Evolutionary conservation across 2,113 vertebrate genomes (phyloP).

Genomic region (Oplegnathus fasciatus): DNA sequence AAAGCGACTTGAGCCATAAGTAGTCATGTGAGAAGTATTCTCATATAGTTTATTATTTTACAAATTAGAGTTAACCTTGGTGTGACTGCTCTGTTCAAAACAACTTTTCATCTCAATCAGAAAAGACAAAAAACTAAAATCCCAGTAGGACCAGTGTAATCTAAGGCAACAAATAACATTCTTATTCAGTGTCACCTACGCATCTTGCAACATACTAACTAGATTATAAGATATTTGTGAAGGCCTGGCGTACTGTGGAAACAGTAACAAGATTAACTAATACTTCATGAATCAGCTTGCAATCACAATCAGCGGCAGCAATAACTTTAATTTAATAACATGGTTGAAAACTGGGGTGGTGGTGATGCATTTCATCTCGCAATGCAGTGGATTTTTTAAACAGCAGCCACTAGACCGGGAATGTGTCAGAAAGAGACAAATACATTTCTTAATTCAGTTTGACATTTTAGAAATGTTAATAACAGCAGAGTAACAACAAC

Average conservation of each 20-base stretch:
- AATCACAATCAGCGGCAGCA: constrained; percentile 12
- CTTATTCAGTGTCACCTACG: not conserved
- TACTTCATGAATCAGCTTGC: not conserved
- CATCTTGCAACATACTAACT: not conserved
- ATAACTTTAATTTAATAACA: constrained; percentile 23
- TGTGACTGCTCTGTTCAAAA: not conserved
- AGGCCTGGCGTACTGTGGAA: not conserved
- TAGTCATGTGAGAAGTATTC: not conserved
- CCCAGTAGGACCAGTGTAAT: not conserved
- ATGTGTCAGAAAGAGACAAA: not conserved
- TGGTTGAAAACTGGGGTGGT: not conserved
- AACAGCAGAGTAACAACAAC: not conserved
- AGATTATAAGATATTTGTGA: not conserved
- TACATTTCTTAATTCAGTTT: not conserved
- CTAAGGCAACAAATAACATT: not conserved
- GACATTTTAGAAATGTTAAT: constrained; percentile 15
- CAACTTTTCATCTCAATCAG: not conserved
- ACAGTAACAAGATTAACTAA: not conserved
- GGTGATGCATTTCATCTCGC: not conserved
- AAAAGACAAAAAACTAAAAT: not conserved
- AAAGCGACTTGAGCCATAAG: not conserved
- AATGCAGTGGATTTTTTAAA: not conserved
- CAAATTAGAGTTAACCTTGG: not conserved
- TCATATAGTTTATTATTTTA: not conserved
- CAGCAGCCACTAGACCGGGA: not conserved